phyloP scores from a whole-genome alignment of 2,113 vertebrate species.

The Anhinga anhinga region DNA sequence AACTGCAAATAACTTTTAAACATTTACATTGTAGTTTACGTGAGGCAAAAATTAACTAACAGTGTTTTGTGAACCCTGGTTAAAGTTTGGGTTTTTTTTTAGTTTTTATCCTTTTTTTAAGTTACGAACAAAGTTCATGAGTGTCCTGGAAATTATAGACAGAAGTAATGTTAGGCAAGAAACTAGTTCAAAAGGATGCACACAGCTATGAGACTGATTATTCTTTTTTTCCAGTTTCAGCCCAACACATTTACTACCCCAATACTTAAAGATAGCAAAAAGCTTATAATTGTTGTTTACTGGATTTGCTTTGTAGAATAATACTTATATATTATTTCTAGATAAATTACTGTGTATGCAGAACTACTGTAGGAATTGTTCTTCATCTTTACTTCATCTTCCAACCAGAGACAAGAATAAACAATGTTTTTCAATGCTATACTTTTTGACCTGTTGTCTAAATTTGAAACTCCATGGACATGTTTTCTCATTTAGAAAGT shows the following conservation, averaged over 20 bases:
- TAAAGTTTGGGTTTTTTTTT: neutral
- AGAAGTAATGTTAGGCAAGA: neutral
- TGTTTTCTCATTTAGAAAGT: neutral
- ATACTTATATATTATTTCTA: neutral
- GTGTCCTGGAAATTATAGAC: neutral
- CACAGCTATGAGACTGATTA: neutral
- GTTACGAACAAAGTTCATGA: neutral
- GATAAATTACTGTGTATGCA: neutral
- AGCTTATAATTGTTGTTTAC: neutral
- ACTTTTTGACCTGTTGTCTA: neutral
- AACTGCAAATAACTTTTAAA: neutral
- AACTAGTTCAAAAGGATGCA: neutral
- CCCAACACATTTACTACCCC: neutral
- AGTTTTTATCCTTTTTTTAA: neutral
- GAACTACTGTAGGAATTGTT: neutral
- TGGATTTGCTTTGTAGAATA: neutral
- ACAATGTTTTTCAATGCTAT: neutral
- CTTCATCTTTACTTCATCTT: neutral
- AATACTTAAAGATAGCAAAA: neutral
- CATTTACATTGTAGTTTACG: neutral
- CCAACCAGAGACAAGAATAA: neutral
- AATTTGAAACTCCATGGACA: neutral
- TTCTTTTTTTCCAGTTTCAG: neutral
- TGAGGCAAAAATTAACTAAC: neutral
- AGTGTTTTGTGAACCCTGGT: neutral